Evolutionary conservation across 2,888 invertebrate species (phyloP).

Genomic region (Eristalis pertinax): DNA sequence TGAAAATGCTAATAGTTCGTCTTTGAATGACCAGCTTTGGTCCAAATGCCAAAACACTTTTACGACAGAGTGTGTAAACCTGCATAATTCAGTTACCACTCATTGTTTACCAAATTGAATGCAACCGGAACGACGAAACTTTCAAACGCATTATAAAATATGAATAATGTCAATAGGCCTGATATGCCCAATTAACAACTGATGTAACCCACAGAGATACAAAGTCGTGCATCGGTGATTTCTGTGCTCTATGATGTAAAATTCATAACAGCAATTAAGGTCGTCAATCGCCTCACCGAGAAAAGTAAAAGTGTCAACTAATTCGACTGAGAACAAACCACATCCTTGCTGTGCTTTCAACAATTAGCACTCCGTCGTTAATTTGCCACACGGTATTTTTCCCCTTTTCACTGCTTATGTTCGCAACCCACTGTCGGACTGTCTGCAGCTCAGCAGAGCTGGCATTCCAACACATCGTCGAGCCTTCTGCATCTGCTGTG

Average conservation of each 20-base stretch:
- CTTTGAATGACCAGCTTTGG: no score
- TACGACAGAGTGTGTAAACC: no score
- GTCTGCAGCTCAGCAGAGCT: neutral
- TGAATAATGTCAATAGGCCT: neutral
- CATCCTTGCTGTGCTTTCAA: neutral
- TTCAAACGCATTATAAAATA: neutral
- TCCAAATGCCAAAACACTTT: no score
- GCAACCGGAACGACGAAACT: neutral
- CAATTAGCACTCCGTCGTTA: constrained; percentile 13
- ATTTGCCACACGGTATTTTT: neutral
- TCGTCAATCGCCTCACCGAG: neutral
- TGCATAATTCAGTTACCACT: neutral
- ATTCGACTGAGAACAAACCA: neutral
- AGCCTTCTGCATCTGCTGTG: neutral
- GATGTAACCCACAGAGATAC: neutral
- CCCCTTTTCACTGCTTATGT: constrained; percentile 19
- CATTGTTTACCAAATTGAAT: neutral
- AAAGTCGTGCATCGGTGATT: neutral
- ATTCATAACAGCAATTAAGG: neutral
- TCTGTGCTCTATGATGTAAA: neutral
- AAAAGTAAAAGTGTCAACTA: neutral
- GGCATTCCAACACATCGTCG: neutral
- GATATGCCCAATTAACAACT: neutral
- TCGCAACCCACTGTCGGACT: neutral
- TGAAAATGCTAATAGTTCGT: no score